phyloP scores from a whole-genome alignment of 1,140 invertebrate species.

The Apolygus lucorum region DNA sequence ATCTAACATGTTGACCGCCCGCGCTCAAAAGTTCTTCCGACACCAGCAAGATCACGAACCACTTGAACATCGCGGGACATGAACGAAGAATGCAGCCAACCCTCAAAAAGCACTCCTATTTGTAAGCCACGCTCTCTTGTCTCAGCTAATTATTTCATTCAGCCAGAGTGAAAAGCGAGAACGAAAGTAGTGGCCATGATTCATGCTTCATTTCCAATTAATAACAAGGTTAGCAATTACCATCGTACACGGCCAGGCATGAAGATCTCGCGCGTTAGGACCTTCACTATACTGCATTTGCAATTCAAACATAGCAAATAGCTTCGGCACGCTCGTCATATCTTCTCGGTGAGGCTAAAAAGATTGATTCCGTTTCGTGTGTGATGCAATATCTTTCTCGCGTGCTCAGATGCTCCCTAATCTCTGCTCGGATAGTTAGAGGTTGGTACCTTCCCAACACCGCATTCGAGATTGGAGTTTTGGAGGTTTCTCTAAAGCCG shows the following conservation, averaged over 20 bases:
- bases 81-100: not conserved
- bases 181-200: slow-evolving; percentile 11
- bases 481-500: no score
- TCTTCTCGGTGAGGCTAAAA: not conserved
- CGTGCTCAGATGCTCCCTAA: not conserved
- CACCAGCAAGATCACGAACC: not conserved
- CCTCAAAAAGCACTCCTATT: slow-evolving; percentile 9
- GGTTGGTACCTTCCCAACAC: no score
- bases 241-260: not conserved
- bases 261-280: not conserved
- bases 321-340: not conserved
- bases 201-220: slow-evolving; percentile 18
- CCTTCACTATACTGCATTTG: not conserved
- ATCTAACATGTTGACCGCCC: not conserved
- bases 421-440: no score
- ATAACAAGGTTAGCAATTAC: slow-evolving; percentile 11
- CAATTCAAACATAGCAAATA: not conserved
- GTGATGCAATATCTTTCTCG: not conserved
- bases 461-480: no score
- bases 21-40: not conserved
- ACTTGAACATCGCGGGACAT: slow-evolving; percentile 18
- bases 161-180: slow-evolving; percentile 15
- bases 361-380: no score
- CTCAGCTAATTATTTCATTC: slow-evolving; percentile 7
- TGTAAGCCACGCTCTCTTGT: slow-evolving; percentile 20